These are phyloP conservation scores for Proisotoma minuta DNA, from an alignment of 2,888 invertebrate species.

Conservation along the genomic window DNA sequence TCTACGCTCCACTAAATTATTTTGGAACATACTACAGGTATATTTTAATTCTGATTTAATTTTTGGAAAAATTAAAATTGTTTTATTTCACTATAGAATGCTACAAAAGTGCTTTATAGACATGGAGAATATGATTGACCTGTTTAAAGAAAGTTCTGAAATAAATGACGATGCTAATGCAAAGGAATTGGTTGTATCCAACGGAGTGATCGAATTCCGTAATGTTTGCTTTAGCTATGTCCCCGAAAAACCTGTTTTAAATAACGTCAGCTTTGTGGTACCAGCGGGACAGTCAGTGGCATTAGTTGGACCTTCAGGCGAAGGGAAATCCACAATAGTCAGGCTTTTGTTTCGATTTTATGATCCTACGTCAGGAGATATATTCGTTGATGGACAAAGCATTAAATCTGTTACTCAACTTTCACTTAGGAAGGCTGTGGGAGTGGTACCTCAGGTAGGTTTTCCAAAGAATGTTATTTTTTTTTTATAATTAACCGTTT, in stretches of 20 bases:
- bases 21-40: constrained; percentile 98
- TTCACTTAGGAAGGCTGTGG: constrained; percentile 76
- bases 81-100: constrained; percentile 59
- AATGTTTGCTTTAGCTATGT: constrained; percentile 86
- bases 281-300: constrained; percentile 81
- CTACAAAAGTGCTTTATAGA: constrained; percentile 97
- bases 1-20: constrained; percentile 95
- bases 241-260: constrained; percentile 70
- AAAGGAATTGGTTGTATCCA: constrained; percentile 61
- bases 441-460: constrained; percentile 97
- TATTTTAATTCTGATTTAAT: no score
- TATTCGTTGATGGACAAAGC: constrained; percentile 84
- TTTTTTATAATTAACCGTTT: no score
- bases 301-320: constrained; percentile 72
- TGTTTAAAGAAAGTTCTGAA: constrained; percentile 81
- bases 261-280: constrained; percentile 71
- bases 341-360: constrained; percentile 92
- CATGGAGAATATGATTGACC: constrained; percentile 99
- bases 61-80: no score
- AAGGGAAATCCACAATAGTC: constrained; percentile 96
- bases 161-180: constrained; percentile 79
- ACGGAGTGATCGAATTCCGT: constrained; percentile 75
- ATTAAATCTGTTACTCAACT: constrained; percentile 77
- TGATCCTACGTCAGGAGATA: constrained; percentile 81
- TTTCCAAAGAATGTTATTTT: no score